Percentiles rank a stretch among this genome's conserved stretches.
Conservation (phyloP, 2,797 vertebrate genomes). For the Orestias chungarensis region DNA sequence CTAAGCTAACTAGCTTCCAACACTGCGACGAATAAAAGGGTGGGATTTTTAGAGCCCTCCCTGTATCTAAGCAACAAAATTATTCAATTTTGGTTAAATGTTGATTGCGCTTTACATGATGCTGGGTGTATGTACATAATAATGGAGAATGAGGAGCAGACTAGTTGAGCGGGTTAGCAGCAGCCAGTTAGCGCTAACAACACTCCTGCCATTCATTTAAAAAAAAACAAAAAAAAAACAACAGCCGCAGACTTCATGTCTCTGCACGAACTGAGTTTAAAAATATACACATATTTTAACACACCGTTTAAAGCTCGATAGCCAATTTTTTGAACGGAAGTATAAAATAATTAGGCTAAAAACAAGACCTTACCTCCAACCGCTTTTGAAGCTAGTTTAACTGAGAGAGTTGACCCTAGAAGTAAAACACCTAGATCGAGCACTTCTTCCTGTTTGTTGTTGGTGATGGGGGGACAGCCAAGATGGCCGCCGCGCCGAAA, state of each 20-base stretch:
- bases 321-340: background rate
- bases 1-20: constrained; percentile 60
- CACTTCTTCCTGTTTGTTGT: constrained; percentile 50
- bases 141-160: background rate
- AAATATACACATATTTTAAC: background rate
- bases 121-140: background rate
- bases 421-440: constrained; percentile 54
- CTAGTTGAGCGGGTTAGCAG: constrained; percentile 45
- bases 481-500: constrained; percentile 72
- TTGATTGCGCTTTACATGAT: rapidly evolving
- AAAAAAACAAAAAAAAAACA: no score
- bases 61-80: rapidly evolving
- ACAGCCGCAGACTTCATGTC: constrained; percentile 26
- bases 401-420: constrained; percentile 71
- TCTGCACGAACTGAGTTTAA: constrained; percentile 24
- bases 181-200: constrained; percentile 64
- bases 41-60: rapidly evolving
- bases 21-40: background rate
- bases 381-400: constrained; percentile 70
- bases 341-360: background rate
- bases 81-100: rapidly evolving
- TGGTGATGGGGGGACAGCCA: constrained; percentile 49
- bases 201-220: constrained; percentile 61
- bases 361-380: constrained; percentile 53
- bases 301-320: rapidly evolving